Evolutionary conservation across 2,888 invertebrate species (phyloP).

Genomic region (Thysanoteuthis rhombus): DNA sequence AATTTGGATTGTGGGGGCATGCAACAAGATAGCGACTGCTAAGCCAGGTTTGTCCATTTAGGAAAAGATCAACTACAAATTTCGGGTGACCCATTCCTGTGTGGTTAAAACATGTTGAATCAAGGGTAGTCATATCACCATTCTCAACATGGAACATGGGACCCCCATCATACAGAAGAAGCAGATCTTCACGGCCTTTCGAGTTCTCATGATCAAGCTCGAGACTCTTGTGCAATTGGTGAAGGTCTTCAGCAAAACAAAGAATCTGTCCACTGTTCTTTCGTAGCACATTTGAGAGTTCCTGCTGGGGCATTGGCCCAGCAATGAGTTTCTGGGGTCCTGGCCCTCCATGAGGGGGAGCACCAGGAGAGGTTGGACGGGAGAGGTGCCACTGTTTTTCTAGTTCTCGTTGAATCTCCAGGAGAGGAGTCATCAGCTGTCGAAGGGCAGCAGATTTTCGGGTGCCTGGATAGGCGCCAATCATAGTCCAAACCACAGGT

Average conservation of each 20-base stretch:
- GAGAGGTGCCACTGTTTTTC: conserved; percentile 35
- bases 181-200: neutral
- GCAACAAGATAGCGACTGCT: conserved; percentile 40
- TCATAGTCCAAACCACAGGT: conserved; percentile 43
- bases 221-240: conserved; percentile 36
- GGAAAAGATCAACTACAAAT: conserved; percentile 39
- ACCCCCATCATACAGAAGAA: conserved; percentile 39
- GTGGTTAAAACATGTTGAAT: conserved; percentile 38
- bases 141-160: conserved; percentile 38
- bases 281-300: conserved; percentile 35
- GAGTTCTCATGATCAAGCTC: neutral
- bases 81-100: conserved; percentile 41
- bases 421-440: conserved; percentile 41
- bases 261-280: conserved; percentile 39
- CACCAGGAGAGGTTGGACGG: conserved; percentile 26
- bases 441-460: conserved; percentile 43
- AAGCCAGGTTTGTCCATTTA: conserved; percentile 38
- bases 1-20: conserved; percentile 39
- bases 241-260: conserved; percentile 38
- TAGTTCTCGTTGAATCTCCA: conserved; percentile 38
- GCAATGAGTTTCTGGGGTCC: conserved; percentile 33
- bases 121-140: conserved; percentile 36
- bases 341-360: neutral
- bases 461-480: conserved; percentile 40
- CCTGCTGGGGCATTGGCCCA: conserved; percentile 32